Evolutionary conservation across 2,797 vertebrate genomes (phyloP), one percentile per base, ranked within the genome.

Genomic region (Premnoplex brunnescens): DNA sequence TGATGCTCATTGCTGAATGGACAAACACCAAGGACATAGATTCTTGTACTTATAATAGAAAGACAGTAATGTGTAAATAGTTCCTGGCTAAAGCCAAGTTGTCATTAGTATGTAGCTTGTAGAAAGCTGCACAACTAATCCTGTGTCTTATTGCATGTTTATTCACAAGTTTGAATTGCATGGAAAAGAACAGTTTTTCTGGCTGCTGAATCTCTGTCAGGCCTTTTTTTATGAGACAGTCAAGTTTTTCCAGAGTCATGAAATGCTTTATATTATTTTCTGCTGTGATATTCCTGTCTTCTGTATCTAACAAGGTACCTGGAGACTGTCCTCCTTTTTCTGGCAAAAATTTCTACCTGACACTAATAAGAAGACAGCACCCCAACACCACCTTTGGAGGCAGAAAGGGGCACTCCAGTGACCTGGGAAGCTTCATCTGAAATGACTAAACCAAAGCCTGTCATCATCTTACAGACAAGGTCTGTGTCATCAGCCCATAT

Each of bases 221-320:
- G 9, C 4, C 41, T 68, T 66, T 72, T 80, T 81, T 78, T 54
- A 63, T 26, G 63, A 87, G 63, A n/a, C 32, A 52, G 23, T 2
- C 36, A 75, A 52, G 46, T 56, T 60, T 82, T 85, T 74, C 66
- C 77, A 59, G 52, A 93, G 41, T 51, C 28, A 32, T 67, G 21
- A 94, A 89, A 87, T 72, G 23, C 22, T 89, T 82, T 63, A 21
- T 88, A 49, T 88, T 76, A 71, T 82, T 93, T 87, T 71, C 64
- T 85, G 68, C 81, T 56, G 30, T 72, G 41, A 87, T 77, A 85
- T 75, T 75, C 84, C 85, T 5, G 0, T 77, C 68, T 92, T 69
- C 81, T 56, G 16, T 87, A 85, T 46, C 84, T 96, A 96, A 92
- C 75, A 72, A 92, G 86, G 84, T 64, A 89, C 67, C 84, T 89